phyloP scores from a whole-genome alignment of 35 echinoderm and acorn worm genomes.

The Apostichopus californicus region DNA sequence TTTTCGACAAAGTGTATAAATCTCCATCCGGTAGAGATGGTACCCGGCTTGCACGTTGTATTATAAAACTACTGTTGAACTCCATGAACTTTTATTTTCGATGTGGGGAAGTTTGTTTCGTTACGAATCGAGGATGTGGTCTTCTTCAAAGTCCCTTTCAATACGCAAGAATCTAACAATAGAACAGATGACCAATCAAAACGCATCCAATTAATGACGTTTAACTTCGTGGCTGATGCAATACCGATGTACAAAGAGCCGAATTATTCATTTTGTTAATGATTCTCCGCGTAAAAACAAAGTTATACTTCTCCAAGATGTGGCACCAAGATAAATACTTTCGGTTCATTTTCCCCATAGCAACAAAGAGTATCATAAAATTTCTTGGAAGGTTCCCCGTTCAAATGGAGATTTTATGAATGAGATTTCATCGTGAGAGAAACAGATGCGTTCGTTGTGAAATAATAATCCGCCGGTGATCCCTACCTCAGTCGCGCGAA shows the following conservation, averaged over 20 bases:
- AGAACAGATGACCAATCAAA: neutral
- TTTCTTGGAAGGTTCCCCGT: too few relatives aligned
- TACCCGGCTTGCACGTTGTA: too few relatives aligned
- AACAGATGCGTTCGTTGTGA: neutral
- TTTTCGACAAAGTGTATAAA: too few relatives aligned
- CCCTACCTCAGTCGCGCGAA: neutral
- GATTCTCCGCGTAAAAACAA: neutral
- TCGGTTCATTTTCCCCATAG: too few relatives aligned
- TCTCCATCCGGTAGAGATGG: too few relatives aligned
- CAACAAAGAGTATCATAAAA: too few relatives aligned
- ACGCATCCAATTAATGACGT: too few relatives aligned
- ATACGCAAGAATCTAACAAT: neutral
- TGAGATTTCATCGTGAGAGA: too few relatives aligned
- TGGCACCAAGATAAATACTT: neutral
- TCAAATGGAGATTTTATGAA: too few relatives aligned
- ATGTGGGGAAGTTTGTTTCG: neutral
- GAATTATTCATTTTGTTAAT: neutral
- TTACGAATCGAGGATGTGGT: neutral
- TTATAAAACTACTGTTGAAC: neutral
- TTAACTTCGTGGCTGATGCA: neutral
- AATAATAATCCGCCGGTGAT: neutral
- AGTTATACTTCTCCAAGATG: neutral
- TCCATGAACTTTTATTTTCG: neutral
- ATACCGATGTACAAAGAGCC: neutral
- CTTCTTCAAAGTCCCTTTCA: neutral